Conservation (phyloP, 2,888 invertebrate species). For the Heliconius erato region DNA sequence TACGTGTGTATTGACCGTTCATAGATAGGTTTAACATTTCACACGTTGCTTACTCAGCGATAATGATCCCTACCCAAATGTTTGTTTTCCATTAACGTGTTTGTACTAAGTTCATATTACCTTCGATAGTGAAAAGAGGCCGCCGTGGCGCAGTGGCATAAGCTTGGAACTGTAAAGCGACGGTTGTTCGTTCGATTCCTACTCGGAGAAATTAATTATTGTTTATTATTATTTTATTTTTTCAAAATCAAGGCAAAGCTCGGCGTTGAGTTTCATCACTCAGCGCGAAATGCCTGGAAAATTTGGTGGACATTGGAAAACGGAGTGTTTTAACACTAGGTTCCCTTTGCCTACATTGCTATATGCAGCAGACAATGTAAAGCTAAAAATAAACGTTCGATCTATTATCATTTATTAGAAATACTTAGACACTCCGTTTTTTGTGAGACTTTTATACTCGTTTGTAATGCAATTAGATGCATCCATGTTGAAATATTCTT, state of each 20-base stretch:
- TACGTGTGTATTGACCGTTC: constrained; percentile 34
- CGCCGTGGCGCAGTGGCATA: too few species aligned
- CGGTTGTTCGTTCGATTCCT: too few species aligned
- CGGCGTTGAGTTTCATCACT: too few species aligned
- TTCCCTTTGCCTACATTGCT: too few species aligned
- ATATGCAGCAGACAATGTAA: neutral
- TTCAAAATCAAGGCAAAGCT: too few species aligned
- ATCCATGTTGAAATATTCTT: constrained; percentile 17
- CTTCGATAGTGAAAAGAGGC: constrained; percentile 29
- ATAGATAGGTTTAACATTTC: constrained; percentile 40
- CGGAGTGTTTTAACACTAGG: too few species aligned
- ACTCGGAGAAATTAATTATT: too few species aligned
- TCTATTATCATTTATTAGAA: constrained; percentile 43
- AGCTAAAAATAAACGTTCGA: constrained; percentile 31
- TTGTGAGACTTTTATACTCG: neutral
- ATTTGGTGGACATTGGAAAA: rapidly evolving
- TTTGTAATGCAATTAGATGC: constrained; percentile 19
- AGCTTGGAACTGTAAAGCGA: too few species aligned
- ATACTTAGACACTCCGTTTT: constrained; percentile 21
- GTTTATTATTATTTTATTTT: too few species aligned
- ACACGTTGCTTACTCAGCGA: constrained; percentile 47
- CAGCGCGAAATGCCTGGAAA: too few species aligned
- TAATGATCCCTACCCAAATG: constrained; percentile 52
- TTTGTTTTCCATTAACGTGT: constrained; percentile 57
- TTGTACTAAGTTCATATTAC: constrained; percentile 48